These are phyloP conservation scores for Ormyrus labotus DNA, from an alignment of 2,888 invertebrate genomes.

Conservation along the genomic window DNA sequence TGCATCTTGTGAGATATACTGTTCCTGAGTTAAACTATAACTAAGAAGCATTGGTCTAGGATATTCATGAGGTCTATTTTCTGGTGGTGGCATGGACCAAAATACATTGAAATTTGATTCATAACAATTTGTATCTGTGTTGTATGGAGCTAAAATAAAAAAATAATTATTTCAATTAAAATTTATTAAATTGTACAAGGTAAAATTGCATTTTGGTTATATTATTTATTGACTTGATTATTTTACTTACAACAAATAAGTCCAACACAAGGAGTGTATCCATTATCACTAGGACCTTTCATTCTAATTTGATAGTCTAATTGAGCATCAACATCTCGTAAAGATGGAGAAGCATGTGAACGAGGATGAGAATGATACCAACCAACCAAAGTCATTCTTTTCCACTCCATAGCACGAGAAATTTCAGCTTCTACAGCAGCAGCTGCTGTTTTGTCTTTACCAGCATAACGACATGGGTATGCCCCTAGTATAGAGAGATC, in stretches of 20 bases:
- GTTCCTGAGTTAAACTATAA: conserved; percentile 89
- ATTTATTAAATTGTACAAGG: no score
- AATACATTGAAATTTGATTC: conserved; percentile 91
- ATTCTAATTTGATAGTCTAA: conserved; percentile 96
- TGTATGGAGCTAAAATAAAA: conserved; percentile 84
- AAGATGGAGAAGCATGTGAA: conserved; percentile 90
- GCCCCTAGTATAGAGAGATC: conserved; percentile 91
- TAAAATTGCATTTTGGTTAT: neutral
- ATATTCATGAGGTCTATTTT: conserved; percentile 93
- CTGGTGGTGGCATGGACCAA: conserved; percentile 97
- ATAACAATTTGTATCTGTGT: conserved; percentile 86
- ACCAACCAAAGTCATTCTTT: conserved; percentile 89
- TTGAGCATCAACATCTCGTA: conserved; percentile 93
- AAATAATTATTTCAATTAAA: neutral
- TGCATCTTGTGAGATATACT: conserved; percentile 86
- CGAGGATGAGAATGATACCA: conserved; percentile 98
- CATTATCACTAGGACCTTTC: conserved; percentile 93
- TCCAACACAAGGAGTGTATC: conserved; percentile 95
- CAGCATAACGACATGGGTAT: conserved; percentile 90
- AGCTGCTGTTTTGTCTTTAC: conserved; percentile 87
- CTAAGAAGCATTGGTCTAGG: conserved; percentile 94
- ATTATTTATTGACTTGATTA: neutral
- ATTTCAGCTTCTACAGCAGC: conserved; percentile 89
- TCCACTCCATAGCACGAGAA: conserved; percentile 87
- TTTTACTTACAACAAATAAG: conserved; percentile 89